Evolutionary conservation across 1,140 invertebrate genomes (phyloP).

Genomic region (Ostrea denselamellosa): DNA sequence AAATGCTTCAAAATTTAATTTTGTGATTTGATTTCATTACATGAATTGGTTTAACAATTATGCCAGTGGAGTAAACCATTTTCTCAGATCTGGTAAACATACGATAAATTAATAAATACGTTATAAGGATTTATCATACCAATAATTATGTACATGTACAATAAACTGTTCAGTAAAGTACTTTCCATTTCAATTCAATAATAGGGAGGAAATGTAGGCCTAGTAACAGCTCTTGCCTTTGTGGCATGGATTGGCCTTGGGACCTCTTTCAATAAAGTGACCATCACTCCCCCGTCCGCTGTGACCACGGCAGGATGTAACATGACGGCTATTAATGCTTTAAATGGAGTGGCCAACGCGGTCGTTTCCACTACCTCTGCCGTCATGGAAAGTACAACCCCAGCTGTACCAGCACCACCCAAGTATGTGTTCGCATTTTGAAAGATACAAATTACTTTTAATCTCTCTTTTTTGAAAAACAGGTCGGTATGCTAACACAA

Average conservation of each 20-base stretch:
- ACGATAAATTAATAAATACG: no score
- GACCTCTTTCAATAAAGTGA: conserved; percentile 44
- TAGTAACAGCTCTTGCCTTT: conserved; percentile 32
- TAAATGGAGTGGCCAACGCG: not conserved
- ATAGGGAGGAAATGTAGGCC: conserved; percentile 49
- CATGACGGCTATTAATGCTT: conserved; percentile 22
- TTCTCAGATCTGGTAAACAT: no score
- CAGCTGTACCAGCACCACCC: not conserved
- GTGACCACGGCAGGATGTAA: conserved; percentile 49
- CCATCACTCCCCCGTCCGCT: conserved; percentile 36
- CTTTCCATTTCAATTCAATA: not conserved
- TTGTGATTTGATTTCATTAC: no score
- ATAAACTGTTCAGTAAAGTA: no score
- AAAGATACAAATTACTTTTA: no score
- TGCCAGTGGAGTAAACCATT: no score
- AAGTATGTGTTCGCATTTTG: not conserved
- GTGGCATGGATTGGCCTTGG: conserved; percentile 47
- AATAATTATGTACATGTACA: no score
- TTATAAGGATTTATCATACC: no score
- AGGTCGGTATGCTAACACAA: no score
- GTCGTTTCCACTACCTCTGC: conserved; percentile 3
- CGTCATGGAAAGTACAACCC: not conserved
- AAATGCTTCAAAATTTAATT: no score
- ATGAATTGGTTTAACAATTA: no score
- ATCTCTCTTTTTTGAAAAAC: no score